These are phyloP conservation scores for Poeciliopsis gracilis DNA, from an alignment of 2,797 vertebrate genomes.

Conservation along the genomic window DNA sequence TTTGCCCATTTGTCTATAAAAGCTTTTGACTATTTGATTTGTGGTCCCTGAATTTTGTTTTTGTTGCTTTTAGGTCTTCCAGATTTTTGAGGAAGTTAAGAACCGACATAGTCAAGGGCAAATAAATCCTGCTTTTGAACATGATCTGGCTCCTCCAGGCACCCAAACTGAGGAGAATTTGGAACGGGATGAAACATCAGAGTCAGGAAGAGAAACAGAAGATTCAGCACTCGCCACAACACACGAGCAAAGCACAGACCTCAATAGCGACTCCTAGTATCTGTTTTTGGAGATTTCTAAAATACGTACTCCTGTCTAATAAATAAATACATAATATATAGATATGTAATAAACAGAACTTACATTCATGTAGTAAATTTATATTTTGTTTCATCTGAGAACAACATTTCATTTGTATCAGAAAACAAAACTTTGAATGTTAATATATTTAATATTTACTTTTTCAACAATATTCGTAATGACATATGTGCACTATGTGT, in stretches of 20 bases:
- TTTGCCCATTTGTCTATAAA: not conserved
- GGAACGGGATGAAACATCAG: not conserved
- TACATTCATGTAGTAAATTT: not conserved
- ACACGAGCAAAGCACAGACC: slow-evolving; percentile 17
- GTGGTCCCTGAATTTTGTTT: not conserved
- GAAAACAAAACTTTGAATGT: too few species aligned
- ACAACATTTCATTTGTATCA: too few species aligned
- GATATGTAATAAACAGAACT: not conserved
- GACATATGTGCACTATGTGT: not conserved
- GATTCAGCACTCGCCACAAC: slow-evolving; percentile 20
- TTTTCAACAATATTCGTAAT: not conserved
- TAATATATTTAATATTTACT: too few species aligned
- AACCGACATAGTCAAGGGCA: slow-evolving; percentile 69
- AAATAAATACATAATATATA: not conserved
- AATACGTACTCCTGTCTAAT: not conserved
- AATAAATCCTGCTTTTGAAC: slow-evolving; percentile 72
- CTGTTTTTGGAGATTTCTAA: not conserved
- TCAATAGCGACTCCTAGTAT: not conserved
- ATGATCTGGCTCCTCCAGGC: slow-evolving; percentile 45
- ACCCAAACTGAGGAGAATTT: slow-evolving; percentile 14
- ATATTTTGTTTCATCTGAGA: not conserved
- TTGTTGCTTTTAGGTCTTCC: slow-evolving; percentile 76
- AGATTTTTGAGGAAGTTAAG: slow-evolving; percentile 87
- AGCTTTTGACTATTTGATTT: not conserved
- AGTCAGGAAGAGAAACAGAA: slow-evolving; percentile 17